Percentiles rank a stretch among this genome's conserved stretches.
These are phyloP conservation scores for Trichoplusia ni DNA, from an alignment of 1,140 invertebrate genomes.

Conservation along the genomic window DNA sequence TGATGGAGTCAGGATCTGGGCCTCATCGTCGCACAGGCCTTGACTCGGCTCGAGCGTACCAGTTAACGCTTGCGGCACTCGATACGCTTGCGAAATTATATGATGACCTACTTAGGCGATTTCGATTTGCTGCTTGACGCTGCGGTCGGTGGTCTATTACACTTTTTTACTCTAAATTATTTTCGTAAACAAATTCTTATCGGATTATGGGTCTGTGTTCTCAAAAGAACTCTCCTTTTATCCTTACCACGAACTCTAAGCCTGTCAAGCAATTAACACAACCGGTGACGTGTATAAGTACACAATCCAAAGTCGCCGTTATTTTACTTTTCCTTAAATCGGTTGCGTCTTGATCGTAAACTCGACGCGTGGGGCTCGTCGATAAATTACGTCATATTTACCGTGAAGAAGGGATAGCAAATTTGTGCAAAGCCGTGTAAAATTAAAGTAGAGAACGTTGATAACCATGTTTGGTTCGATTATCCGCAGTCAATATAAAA, in stretches of 20 bases:
- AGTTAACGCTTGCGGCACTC: slow-evolving; percentile 79
- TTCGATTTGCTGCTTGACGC: slow-evolving; percentile 74
- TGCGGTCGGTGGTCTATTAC: slow-evolving; percentile 58
- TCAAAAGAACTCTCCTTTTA: slow-evolving; percentile 35
- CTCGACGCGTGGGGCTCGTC: neutral
- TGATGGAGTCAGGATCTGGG: slow-evolving; percentile 31
- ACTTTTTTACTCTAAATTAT: slow-evolving; percentile 68
- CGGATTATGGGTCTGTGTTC: slow-evolving; percentile 28
- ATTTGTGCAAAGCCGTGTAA: slow-evolving; percentile 3
- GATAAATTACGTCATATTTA: slow-evolving; percentile 7
- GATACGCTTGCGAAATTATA: slow-evolving; percentile 80
- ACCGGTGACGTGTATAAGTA: slow-evolving; percentile 2
- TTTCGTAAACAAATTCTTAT: slow-evolving; percentile 48
- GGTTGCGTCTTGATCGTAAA: neutral
- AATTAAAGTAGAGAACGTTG: slow-evolving; percentile 3
- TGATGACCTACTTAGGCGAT: slow-evolving; percentile 79
- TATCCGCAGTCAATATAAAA: neutral
- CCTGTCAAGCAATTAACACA: slow-evolving; percentile 28
- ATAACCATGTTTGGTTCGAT: neutral
- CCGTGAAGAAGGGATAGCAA: neutral
- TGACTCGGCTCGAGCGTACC: slow-evolving; percentile 75
- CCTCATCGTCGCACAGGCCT: slow-evolving; percentile 59
- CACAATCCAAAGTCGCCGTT: neutral
- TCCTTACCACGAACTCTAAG: neutral
- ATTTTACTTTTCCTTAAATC: neutral